phyloP scores from a whole-genome alignment of 2,113 vertebrate species.

The Lagopus muta region DNA sequence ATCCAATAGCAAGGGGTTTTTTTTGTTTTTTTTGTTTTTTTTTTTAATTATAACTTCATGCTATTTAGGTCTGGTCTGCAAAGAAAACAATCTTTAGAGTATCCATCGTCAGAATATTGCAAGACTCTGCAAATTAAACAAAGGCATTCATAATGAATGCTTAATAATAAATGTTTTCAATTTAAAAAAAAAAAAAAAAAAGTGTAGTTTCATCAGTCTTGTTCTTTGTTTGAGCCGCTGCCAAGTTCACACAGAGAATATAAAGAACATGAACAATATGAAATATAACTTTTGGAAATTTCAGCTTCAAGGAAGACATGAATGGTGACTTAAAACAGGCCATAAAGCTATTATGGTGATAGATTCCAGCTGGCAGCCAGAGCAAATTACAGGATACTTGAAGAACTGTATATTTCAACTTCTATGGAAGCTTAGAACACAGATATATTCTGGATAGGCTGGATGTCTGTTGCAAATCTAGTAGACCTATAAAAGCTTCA shows the following conservation, averaged over 20 bases:
- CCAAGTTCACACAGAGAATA: neutral
- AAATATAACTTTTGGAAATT: neutral
- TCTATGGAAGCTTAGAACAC: neutral
- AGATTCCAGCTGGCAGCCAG: neutral
- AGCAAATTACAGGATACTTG: neutral
- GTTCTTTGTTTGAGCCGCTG: neutral
- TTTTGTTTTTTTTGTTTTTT: too few species aligned
- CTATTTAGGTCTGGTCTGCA: neutral
- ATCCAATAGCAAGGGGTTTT: neutral
- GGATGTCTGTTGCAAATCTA: neutral
- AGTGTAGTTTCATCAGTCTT: neutral
- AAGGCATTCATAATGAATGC: neutral
- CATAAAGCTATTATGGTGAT: neutral
- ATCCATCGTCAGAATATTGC: neutral
- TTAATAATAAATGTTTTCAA: neutral
- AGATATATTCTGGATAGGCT: neutral
- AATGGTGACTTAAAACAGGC: neutral
- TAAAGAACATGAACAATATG: neutral
- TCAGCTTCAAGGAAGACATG: neutral
- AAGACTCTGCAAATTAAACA: neutral
- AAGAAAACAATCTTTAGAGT: neutral
- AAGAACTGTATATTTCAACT: neutral
- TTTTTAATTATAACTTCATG: neutral
- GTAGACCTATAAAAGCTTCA: neutral
- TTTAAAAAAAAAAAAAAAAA: neutral